Evolutionary conservation across 1,140 invertebrate genomes (phyloP).

Genomic region (Watersipora subatra): DNA sequence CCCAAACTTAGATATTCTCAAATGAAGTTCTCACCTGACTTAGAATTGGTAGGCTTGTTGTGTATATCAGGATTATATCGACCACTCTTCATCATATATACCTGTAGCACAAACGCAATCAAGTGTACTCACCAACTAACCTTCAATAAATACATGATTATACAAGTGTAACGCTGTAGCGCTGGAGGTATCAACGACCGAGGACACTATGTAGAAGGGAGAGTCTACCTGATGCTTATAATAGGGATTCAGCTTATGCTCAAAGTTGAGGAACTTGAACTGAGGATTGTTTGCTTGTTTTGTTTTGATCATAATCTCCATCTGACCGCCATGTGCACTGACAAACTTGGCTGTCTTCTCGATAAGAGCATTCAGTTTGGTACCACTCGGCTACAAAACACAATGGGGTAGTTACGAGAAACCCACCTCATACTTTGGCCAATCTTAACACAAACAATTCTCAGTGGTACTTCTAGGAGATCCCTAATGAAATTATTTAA

Average conservation of each 20-base stretch:
- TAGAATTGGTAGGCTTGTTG: background rate
- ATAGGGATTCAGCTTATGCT: constrained; percentile 69
- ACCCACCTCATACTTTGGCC: no score
- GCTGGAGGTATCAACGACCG: no score
- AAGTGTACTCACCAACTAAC: no score
- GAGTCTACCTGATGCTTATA: constrained; percentile 68
- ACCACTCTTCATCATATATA: constrained; percentile 30
- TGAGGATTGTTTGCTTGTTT: constrained; percentile 86
- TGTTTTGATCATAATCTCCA: constrained; percentile 94
- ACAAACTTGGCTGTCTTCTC: constrained; percentile 93
- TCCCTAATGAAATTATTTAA: background rate
- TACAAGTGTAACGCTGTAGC: no score
- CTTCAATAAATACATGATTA: no score
- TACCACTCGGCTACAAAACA: constrained; percentile 77
- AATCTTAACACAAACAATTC: no score
- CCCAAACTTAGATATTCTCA: no score
- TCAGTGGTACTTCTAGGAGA: no score
- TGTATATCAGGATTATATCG: constrained; percentile 47
- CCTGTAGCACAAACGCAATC: no score
- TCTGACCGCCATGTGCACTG: constrained; percentile 78
- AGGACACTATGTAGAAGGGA: no score
- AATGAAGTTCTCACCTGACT: no score
- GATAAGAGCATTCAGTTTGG: constrained; percentile 83
- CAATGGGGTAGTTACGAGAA: constrained; percentile 23
- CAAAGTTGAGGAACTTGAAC: constrained; percentile 82